Evolutionary conservation across 2,888 invertebrate species (phyloP), one percentile per base, ranked within the genome.

Genomic region (Tenthredo amoena): DNA sequence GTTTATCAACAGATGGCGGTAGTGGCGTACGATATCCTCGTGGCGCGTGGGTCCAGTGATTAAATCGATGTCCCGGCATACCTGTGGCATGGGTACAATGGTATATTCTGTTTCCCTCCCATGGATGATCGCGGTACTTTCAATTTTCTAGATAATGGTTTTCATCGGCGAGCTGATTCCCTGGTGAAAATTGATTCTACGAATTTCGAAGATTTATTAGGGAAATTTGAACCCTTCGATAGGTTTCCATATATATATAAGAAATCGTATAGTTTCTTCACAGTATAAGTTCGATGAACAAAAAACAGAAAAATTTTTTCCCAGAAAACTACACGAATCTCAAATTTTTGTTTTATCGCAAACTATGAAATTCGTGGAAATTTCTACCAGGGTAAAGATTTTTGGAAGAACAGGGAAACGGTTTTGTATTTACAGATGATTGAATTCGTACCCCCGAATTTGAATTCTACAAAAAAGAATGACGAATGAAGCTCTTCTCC

Each of bases 21-120:
- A n/a, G 31, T 18, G 77, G 15, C 55, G 9, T 15, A 10, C 12
- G 12, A 43, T n/a, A 43, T 77, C 77, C 77, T n/a, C 62, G 62
- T 62, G 84, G 84, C 18, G 68, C 15, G 68, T 68, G 34, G 68
- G 68, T 68, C 34, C 68, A 6, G 34, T 31, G 88, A 89, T 4
- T 89, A 34, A 74, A 85, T 81, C 77, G 74, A 82, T 83, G 58
- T 50, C 81, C 47, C 12, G 65, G 62, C 55, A 18, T 77, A 34
- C 21, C 7, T 21, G 9, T 58, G 58, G n/a, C 21, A 21, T 26
- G 26, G 26, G 10, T 43, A 10, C 10, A 10, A 43, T 47, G 47
- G 15, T 47, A 47, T 47, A 37, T n/a, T 71, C 71, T n/a, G 65
- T 15, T 65, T 6, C 31, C 9, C 1, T 2, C 12, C 15, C 26